Percentiles rank a stretch among this genome's conserved stretches.
These are phyloP conservation scores for Aegithalos caudatus DNA, from an alignment of 2,113 vertebrate genomes.

Conservation along the genomic window DNA sequence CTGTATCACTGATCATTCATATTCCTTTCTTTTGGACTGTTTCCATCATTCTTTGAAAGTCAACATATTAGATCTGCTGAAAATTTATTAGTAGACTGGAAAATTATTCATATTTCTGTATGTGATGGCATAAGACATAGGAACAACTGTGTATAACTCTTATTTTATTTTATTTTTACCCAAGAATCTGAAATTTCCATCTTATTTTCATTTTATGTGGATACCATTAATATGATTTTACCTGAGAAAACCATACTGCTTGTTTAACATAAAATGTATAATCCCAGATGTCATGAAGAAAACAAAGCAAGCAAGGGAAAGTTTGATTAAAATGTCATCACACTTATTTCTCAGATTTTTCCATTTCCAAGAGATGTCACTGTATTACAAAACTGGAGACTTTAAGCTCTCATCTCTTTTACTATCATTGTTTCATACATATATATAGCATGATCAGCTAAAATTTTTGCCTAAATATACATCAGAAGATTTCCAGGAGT, in stretches of 20 bases:
- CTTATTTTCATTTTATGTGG: not conserved
- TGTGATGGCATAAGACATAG: not conserved
- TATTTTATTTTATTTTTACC: not conserved
- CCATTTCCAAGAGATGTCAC: not conserved
- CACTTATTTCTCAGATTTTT: not conserved
- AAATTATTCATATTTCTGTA: not conserved
- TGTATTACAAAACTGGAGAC: not conserved
- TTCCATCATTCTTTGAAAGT: not conserved
- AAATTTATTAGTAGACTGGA: not conserved
- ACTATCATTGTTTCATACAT: not conserved
- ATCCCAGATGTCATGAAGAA: not conserved
- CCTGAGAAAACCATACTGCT: not conserved
- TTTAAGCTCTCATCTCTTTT: not conserved
- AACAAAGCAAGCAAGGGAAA: not conserved
- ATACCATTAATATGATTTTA: not conserved
- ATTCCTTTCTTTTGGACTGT: not conserved
- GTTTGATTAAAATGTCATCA: not conserved
- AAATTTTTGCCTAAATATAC: not conserved
- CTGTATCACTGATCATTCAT: not conserved
- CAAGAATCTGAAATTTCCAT: not conserved
- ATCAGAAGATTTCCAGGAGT: not conserved
- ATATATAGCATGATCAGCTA: not conserved
- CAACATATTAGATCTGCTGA: not conserved
- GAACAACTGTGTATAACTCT: not conserved
- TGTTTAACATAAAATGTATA: not conserved